Base-by-base conservation (phyloP, 2,113 vertebrate species). In the Promerops cafer region DNA sequence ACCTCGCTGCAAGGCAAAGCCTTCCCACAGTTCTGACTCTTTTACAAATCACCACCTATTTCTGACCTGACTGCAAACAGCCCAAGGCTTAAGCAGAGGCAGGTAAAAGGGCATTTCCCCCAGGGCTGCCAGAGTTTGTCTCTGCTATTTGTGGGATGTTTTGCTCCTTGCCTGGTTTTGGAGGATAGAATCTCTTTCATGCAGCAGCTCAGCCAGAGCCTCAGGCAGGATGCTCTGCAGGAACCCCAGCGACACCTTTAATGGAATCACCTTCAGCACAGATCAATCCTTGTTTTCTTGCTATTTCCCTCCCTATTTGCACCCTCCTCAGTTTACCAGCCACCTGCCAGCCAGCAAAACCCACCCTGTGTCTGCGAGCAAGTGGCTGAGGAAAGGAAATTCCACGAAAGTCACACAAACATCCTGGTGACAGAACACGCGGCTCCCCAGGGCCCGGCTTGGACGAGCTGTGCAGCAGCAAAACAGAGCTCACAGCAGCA, bases 381-480 rank as follows among this genome's bases (percentile, higher is more conserved):
- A 84, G 88, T 10, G 74, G 54, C 49, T 15, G 84, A 72, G 77
- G 90, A 30, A 66, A 85, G 68, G 30, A 79, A 89, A 88, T 94
- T 94, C 94, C 82, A 35, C 31, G 72, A 84, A 97, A 91, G 96
- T 70, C 83, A 56, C 93, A 84, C 44, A 78, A 94, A 94, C 88
- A 90, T 95, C 90, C 85, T 45, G 0, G 50, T 6, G 24, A 75
- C 81, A 35, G 95, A 93, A 96, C 93, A 84, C 0, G 57, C 1
- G 2, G 86, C 91, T 97, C 96, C 96, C 94, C 57, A 78, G 96
- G 91, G 96, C 52, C 83, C 2, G 18, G 8, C 83, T 93, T 49
- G 93, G 87, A 96, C 81, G 18, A 87, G 64, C 37, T 93, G 95
- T 95, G 93, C 95, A 49, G 87, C 49, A 75, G 88, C 65, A 61